A percentile compares a stretch with the other conserved stretches of the same genome.
phyloP scores from a whole-genome alignment of 92 coral and sea anemone species.

The Bergia sp. region DNA sequence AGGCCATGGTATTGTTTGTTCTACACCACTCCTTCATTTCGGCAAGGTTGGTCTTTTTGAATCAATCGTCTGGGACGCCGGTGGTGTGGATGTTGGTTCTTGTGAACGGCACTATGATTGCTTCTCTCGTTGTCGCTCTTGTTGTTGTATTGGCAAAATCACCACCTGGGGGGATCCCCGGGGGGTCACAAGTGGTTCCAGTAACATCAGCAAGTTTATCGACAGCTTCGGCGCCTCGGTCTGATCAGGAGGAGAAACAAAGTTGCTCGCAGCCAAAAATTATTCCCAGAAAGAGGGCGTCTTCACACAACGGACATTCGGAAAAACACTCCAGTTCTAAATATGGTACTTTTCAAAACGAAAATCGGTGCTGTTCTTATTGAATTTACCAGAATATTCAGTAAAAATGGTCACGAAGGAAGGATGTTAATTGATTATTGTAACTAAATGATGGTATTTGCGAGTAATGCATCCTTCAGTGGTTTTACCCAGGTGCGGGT shows the following conservation, averaged over 20 bases:
- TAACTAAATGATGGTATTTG: too few relatives aligned
- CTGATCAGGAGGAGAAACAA: neutral
- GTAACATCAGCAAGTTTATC: neutral
- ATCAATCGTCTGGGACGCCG: constrained; percentile 1
- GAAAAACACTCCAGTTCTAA: neutral
- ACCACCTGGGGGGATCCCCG: neutral
- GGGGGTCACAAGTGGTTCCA: neutral
- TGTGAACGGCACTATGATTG: constrained; percentile 23
- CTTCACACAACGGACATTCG: neutral
- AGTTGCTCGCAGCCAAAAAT: neutral
- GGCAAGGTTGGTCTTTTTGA: constrained; percentile 53
- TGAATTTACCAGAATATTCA: neutral
- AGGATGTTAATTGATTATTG: too few relatives aligned
- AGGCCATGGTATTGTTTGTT: constrained; percentile 48
- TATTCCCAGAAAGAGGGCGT: constrained; percentile 3
- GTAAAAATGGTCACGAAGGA: too few relatives aligned
- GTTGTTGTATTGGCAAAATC: constrained; percentile 29
- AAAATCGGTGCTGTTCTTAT: neutral
- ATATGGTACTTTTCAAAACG: constrained; percentile 25
- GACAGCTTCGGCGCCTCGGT: neutral
- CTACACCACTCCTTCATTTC: constrained; percentile 65
- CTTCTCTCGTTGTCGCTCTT: constrained; percentile 24
- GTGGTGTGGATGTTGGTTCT: constrained; percentile 48
- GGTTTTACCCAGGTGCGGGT: too few relatives aligned
- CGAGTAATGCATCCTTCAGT: too few relatives aligned